These are phyloP conservation scores for Eretmocerus hayati DNA, from an alignment of 2,888 invertebrate species.

Conservation along the genomic window DNA sequence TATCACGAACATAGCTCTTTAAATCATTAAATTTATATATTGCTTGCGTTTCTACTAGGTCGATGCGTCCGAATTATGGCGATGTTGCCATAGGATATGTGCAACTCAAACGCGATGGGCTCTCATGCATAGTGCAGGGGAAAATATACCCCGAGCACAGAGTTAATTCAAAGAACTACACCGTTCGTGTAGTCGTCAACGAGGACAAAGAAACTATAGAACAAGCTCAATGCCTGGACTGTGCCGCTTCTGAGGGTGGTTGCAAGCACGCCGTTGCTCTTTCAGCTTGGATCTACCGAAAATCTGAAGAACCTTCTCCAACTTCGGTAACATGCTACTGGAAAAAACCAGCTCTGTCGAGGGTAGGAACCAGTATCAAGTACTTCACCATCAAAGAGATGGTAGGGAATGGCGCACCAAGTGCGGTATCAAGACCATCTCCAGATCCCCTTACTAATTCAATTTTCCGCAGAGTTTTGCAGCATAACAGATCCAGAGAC, in stretches of 20 bases:
- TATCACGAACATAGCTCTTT: too few relatives aligned
- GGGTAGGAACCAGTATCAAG: slow-evolving; percentile 11
- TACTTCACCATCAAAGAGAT: not conserved
- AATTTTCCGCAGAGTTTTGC: not conserved
- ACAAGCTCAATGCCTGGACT: slow-evolving; percentile 12
- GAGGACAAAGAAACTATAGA: slow-evolving; percentile 11
- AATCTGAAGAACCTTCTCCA: slow-evolving; percentile 11
- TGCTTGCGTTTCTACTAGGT: too few relatives aligned
- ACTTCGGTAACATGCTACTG: slow-evolving; percentile 14
- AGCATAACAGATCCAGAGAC: not conserved
- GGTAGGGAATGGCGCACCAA: not conserved
- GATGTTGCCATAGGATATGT: slow-evolving; percentile 16
- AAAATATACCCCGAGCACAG: slow-evolving; percentile 16
- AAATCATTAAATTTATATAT: too few relatives aligned
- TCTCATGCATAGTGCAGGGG: slow-evolving; percentile 8
- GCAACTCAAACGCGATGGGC: slow-evolving; percentile 6
- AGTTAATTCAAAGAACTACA: slow-evolving; percentile 12
- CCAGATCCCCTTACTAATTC: too few relatives aligned
- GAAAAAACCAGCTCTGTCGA: slow-evolving; percentile 12
- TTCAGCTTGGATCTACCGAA: slow-evolving; percentile 13
- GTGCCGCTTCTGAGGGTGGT: slow-evolving; percentile 12
- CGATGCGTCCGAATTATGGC: slow-evolving; percentile 15
- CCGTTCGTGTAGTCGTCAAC: slow-evolving; percentile 10
- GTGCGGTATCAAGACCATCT: not conserved
- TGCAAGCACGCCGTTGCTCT: slow-evolving; percentile 18